Evolutionary conservation across 2,113 vertebrate genomes (phyloP).

Genomic region (Alligator sinensis): DNA sequence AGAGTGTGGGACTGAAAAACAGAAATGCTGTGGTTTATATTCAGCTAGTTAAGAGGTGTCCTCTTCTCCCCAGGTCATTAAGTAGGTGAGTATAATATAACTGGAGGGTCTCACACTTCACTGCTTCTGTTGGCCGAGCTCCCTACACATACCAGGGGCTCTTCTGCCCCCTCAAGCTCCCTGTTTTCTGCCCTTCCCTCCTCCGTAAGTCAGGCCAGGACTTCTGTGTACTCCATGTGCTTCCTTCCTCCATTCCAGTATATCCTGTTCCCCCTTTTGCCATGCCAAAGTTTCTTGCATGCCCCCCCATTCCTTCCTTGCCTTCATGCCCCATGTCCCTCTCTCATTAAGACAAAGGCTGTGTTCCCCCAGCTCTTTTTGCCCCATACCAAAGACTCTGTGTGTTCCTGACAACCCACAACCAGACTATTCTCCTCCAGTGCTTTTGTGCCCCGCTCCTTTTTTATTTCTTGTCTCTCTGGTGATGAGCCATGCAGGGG

Average conservation of each 20-base stretch:
- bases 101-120: neutral
- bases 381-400: neutral
- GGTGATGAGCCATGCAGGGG: neutral
- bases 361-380: neutral
- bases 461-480: neutral
- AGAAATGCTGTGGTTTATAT: neutral
- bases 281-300: rapidly evolving
- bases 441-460: neutral
- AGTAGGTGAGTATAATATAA: neutral
- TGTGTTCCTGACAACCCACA: neutral
- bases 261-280: no score
- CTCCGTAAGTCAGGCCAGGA: no score
- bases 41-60: neutral
- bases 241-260: no score
- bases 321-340: neutral
- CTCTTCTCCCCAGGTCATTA: neutral
- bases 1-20: conserved; percentile 27
- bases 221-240: neutral
- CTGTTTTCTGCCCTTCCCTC: neutral
- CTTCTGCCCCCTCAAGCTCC: neutral
- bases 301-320: neutral
- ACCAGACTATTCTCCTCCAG: neutral
- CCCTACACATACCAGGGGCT: neutral
- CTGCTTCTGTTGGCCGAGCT: neutral
- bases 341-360: neutral